phyloP scores from a whole-genome alignment of 2,888 invertebrate species.

The Melolontha melolontha region DNA sequence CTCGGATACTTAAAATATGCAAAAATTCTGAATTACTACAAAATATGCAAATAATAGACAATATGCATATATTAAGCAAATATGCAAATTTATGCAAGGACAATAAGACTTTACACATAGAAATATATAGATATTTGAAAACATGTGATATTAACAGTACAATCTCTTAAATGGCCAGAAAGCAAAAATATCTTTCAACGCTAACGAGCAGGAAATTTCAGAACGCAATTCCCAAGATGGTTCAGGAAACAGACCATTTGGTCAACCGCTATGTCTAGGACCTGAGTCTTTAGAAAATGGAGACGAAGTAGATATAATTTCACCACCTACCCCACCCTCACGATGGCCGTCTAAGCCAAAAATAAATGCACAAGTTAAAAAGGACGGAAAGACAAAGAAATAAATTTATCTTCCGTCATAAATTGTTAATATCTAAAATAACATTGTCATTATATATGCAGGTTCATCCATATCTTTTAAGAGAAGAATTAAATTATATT shows the following conservation, averaged over 20 bases:
- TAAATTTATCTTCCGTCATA: constrained; percentile 38
- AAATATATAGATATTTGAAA: neutral
- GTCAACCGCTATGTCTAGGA: constrained; percentile 81
- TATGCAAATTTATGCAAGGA: too few species aligned
- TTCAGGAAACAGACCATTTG: constrained; percentile 68
- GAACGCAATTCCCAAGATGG: constrained; percentile 64
- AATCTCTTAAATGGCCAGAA: neutral
- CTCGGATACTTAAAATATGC: too few species aligned
- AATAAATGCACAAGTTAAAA: constrained; percentile 49
- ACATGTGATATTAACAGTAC: constrained; percentile 17
- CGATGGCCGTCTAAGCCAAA: constrained; percentile 61
- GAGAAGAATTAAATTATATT: constrained; percentile 40
- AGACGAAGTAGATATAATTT: constrained; percentile 53
- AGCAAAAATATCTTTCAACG: neutral
- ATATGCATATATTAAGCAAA: too few species aligned
- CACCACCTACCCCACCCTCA: constrained; percentile 56
- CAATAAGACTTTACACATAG: too few species aligned
- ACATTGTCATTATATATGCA: constrained; percentile 28
- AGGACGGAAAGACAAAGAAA: constrained; percentile 53
- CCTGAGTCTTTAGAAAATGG: constrained; percentile 64
- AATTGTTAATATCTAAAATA: constrained; percentile 13
- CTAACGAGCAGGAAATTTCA: constrained; percentile 61
- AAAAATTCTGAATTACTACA: too few species aligned
- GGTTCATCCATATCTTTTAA: constrained; percentile 18
- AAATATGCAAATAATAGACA: too few species aligned